phyloP scores from a whole-genome alignment of 2,113 vertebrate genomes.

The Alces alces region DNA sequence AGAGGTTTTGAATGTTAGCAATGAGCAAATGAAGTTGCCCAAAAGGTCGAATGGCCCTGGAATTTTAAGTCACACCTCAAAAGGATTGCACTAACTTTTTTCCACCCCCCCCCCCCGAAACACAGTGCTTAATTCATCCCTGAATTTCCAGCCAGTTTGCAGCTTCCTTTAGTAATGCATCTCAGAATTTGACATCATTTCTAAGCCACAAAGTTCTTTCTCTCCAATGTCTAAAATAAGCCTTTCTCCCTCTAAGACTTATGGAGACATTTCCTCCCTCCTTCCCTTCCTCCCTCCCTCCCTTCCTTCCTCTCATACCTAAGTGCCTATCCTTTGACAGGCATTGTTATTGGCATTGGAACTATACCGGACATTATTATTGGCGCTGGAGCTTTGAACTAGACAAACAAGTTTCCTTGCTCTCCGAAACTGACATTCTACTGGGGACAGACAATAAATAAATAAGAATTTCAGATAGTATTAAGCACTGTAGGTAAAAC shows the following conservation, averaged over 20 bases:
- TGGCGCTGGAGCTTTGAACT: not conserved
- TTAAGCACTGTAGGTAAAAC: not conserved
- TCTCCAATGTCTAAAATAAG: not conserved
- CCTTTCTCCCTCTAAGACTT: not conserved
- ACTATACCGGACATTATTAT: not conserved
- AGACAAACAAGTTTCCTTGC: not conserved
- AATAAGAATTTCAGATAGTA: not conserved
- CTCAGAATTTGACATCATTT: not conserved
- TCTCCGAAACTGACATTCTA: not conserved
- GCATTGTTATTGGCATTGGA: not conserved
- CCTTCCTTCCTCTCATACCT: no score
- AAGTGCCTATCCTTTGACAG: not conserved
- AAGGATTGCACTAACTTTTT: not conserved
- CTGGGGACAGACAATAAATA: not conserved
- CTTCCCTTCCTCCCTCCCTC: rapidly evolving
- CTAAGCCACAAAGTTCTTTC: not conserved
- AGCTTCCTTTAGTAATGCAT: not conserved
- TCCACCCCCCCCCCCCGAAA: rapidly evolving
- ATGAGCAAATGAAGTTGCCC: not conserved
- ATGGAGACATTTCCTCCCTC: not conserved
- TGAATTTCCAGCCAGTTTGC: not conserved
- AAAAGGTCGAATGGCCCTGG: not conserved
- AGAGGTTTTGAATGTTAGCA: not conserved
- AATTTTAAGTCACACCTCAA: not conserved
- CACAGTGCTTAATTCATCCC: not conserved